A percentile compares a stretch with the other conserved stretches of the same genome.
phyloP scores from a whole-genome alignment of 2,888 invertebrate species.

The Synanthedon andrenaeformis region DNA sequence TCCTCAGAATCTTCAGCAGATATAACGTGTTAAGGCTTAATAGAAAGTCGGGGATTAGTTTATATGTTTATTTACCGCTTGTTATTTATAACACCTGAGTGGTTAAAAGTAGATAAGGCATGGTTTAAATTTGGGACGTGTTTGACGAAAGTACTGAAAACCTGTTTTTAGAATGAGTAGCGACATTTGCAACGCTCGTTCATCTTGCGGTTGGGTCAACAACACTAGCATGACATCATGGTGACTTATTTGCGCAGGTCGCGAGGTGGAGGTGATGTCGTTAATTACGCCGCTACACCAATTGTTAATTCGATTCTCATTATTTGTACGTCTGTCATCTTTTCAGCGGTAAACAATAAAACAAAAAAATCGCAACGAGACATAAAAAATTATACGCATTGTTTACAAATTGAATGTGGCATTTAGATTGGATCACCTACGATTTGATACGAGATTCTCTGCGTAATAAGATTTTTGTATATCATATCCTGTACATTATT shows the following conservation, averaged over 20 bases:
- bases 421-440: neutral
- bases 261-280: slow-evolving; percentile 44
- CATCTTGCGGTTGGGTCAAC: slow-evolving; percentile 45
- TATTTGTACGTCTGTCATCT: neutral
- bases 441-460: neutral
- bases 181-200: slow-evolving; percentile 1
- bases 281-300: slow-evolving; percentile 35
- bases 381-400: neutral
- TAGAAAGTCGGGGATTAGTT: too few relatives aligned
- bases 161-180: neutral
- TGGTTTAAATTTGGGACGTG: too few relatives aligned
- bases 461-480: neutral
- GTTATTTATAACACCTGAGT: too few relatives aligned
- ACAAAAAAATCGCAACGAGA: too few relatives aligned
- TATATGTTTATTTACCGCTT: too few relatives aligned
- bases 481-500: neutral
- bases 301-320: slow-evolving; percentile 10
- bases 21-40: too few relatives aligned
- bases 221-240: slow-evolving; percentile 58
- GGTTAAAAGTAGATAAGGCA: too few relatives aligned
- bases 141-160: neutral
- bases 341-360: neutral
- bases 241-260: slow-evolving; percentile 48
- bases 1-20: too few relatives aligned
- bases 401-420: neutral